phyloP scores from a whole-genome alignment of 2,797 vertebrate genomes.

The Anabas testudineus region DNA sequence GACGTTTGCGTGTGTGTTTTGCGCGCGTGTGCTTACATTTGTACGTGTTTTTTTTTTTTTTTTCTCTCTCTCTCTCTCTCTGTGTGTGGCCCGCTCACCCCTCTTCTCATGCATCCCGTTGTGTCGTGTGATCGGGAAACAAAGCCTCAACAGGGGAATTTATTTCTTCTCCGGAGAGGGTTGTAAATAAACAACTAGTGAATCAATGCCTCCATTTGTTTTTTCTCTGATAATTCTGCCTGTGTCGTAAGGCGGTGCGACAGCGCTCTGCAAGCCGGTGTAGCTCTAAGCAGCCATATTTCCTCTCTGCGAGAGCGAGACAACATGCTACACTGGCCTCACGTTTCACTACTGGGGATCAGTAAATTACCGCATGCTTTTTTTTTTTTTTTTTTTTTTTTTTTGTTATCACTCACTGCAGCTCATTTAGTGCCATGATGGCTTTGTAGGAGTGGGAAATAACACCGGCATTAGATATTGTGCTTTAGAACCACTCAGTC shows the following conservation, averaged over 20 bases:
- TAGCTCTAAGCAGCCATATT: slow-evolving; percentile 73
- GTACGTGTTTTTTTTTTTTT: slow-evolving; percentile 34
- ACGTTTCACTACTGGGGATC: slow-evolving; percentile 76
- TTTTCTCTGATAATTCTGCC: slow-evolving; percentile 78
- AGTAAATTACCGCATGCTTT: slow-evolving; percentile 70
- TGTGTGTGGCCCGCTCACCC: slow-evolving; percentile 69
- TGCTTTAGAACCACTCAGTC: slow-evolving; percentile 50
- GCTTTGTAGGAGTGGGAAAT: slow-evolving; percentile 66
- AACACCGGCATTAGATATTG: slow-evolving; percentile 51
- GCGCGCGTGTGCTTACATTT: slow-evolving; percentile 20
- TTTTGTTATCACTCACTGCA: slow-evolving; percentile 58
- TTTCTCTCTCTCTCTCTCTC: slow-evolving; percentile 14
- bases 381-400: slow-evolving; percentile 52
- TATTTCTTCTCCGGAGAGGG: slow-evolving; percentile 79
- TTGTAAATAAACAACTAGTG: slow-evolving; percentile 84
- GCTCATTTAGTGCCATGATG: slow-evolving; percentile 70
- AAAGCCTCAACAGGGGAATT: slow-evolving; percentile 82
- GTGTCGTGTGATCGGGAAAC: slow-evolving; percentile 79
- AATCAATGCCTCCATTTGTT: slow-evolving; percentile 84
- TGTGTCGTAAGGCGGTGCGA: slow-evolving; percentile 70
- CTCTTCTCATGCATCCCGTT: slow-evolving; percentile 70
- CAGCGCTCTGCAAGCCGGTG: slow-evolving; percentile 73
- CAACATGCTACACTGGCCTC: slow-evolving; percentile 72
- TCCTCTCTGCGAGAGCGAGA: slow-evolving; percentile 65
- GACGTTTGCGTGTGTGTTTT: slow-evolving; percentile 50